These are phyloP conservation scores for Agrypnia vestita DNA, from an alignment of 1,140 invertebrate species.

Conservation along the genomic window DNA sequence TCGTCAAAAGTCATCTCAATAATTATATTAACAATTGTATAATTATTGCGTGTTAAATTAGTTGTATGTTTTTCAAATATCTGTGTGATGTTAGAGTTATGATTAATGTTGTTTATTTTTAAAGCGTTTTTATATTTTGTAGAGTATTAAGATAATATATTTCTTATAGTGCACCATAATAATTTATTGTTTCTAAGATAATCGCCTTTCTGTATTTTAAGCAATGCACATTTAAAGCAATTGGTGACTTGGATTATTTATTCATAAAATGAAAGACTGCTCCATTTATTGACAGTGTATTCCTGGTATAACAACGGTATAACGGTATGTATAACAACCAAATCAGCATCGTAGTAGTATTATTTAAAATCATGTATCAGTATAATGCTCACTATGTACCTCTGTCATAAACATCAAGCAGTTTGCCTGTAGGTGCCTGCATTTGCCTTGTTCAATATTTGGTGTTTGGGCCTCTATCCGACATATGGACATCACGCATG, in stretches of 20 bases:
- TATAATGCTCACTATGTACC: no score
- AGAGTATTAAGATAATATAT: background rate
- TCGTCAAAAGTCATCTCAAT: background rate
- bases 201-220: background rate
- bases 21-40: background rate
- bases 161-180: background rate
- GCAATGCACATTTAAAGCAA: background rate
- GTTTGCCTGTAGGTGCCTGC: no score
- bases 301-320: background rate
- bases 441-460: no score
- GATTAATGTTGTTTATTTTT: background rate
- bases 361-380: no score
- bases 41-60: background rate
- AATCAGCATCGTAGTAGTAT: no score
- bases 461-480: no score
- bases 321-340: no score
- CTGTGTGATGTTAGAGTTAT: slow-evolving; percentile 9
- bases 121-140: slow-evolving; percentile 14
- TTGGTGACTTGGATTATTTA: background rate
- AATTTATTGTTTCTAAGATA: background rate
- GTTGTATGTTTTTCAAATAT: background rate
- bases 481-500: background rate
- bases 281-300: background rate
- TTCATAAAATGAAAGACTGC: background rate
- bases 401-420: no score